Base-by-base conservation (phyloP, 2,888 invertebrate species). In the Timandra comae region DNA sequence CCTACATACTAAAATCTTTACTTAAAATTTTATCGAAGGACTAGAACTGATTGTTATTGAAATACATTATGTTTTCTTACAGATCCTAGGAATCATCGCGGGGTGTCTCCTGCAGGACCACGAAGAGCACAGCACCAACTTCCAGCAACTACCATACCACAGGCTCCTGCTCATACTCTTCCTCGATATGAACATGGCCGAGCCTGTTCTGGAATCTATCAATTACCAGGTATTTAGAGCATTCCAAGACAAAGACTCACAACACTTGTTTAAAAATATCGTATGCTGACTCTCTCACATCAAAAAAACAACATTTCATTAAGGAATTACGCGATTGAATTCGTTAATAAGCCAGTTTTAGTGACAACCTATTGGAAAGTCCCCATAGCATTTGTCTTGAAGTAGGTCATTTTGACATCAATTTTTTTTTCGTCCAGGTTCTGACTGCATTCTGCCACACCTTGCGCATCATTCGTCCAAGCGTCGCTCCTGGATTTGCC, bases 91-190 rank as follows among this genome's bases (percentile, higher is more conserved):
- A 12, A 97, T 99, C 52, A 95, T 99, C 2, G 95, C 98, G 3
- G 98, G 98, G 1, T 97, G 98, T 34, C 84, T 99, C 38, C 86
- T 98, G 33, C 97, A 97, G 78, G 99, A 99, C 71, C 99, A 99
- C 56, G 99, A 99, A 48, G 91, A 94, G 46, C 92, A 96, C 28
- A 90, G 91, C 35, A 88, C 91, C 0, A 95, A 95, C 43, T 99
- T 99, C 85, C 98, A 99, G 65, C 98, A 99, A 77, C 86, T 99
- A 60, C 98, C 99, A 1, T 99, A 99, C 78, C 98, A 99, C 71
- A 90, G 99, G 29, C 93, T 99, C 45, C 93, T 99, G 58, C 93
- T 99, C 42, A 97, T 98, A 90, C 88, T 99, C 26, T 99, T 99
- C 80, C 90, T 98, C 42, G 99, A 99, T 66, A 89, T 99, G 63